A percentile compares a stretch with the other conserved stretches of the same genome.
Evolutionary conservation across 2,113 vertebrate genomes (phyloP).

Genomic region (Nothobranchius furzeri): DNA sequence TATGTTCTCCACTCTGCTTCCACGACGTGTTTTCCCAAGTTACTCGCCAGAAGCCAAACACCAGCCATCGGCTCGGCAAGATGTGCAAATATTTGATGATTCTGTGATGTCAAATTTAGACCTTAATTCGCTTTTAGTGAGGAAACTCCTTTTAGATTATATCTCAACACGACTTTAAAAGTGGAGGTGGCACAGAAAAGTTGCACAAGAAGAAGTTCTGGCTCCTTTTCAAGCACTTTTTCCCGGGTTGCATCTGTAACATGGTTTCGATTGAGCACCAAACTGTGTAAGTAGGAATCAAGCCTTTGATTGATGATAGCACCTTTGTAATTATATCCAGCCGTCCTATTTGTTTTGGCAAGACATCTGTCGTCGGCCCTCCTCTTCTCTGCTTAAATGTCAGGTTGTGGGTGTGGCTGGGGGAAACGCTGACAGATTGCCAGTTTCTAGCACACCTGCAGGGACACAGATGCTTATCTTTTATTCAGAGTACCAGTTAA

Average conservation of each 20-base stretch:
- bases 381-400: slow-evolving; percentile 57
- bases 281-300: slow-evolving; percentile 65
- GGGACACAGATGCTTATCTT: slow-evolving; percentile 43
- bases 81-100: slow-evolving; percentile 15
- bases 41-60: slow-evolving; percentile 31
- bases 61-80: background rate
- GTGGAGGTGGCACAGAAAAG: background rate
- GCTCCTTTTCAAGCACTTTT: slow-evolving; percentile 30
- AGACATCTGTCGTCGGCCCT: slow-evolving; percentile 65
- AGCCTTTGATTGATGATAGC: slow-evolving; percentile 68
- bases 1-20: slow-evolving; percentile 24
- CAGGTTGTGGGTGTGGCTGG: slow-evolving; percentile 64
- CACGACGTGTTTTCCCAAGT: slow-evolving; percentile 31
- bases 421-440: slow-evolving; percentile 67
- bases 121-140: slow-evolving; percentile 3
- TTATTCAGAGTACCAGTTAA: slow-evolving; percentile 20
- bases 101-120: background rate
- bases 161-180: background rate
- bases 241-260: slow-evolving; percentile 5
- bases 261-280: slow-evolving; percentile 45
- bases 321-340: slow-evolving; percentile 74
- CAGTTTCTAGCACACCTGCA: slow-evolving; percentile 71
- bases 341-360: slow-evolving; percentile 72
- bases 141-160: background rate
- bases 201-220: slow-evolving; percentile 5